Evolutionary conservation across 2,113 vertebrate genomes (phyloP), one percentile per base, ranked within the genome.

Genomic region (Craseonycteris thonglongyai): DNA sequence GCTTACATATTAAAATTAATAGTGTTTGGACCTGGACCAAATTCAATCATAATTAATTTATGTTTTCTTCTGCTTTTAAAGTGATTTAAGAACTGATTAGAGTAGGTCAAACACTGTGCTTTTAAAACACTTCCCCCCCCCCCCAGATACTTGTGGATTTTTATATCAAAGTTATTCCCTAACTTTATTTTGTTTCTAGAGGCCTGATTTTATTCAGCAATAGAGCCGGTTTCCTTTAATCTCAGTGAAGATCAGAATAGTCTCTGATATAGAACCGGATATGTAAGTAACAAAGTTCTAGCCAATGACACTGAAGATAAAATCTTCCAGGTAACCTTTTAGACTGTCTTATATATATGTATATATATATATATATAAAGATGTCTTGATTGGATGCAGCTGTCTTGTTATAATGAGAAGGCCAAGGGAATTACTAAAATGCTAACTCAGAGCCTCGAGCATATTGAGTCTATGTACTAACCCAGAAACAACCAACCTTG

Each of bases 1-100:
- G 16, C 49, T 96, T 97, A 40, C 28, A 92, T 92, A 96, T 84
- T 95, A 33, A 94, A 72, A 83, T 88, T 68, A 80, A 21, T 92
- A 96, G 85, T 93, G 89, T 63, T 93, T 88, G 65, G 28, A 66
- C 84, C 26, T 94, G 45, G 80, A 88, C 71, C 91, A 98, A 92
- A 94, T 93, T 97, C 68, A 93, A 40, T 90, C 90, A 42, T 68
- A 96, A 90, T 94, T 85, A 69, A 83, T 45, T 30, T 72, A 35
- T 58, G 14, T 19, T 89, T 91, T 81, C 76, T 65, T 65, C 14
- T 65, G 14, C 78, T 84, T 90, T 35, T 71, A 76, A 78, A 83
- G 1, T 66, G 58, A 80, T 38, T 88, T 87, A 83, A 93, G 24
- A 72, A 63, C 12, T 85, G 6, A 87, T 40, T 82, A 56, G 40